Conservation (phyloP, 2,113 vertebrate species). For the Damaliscus lunatus region DNA sequence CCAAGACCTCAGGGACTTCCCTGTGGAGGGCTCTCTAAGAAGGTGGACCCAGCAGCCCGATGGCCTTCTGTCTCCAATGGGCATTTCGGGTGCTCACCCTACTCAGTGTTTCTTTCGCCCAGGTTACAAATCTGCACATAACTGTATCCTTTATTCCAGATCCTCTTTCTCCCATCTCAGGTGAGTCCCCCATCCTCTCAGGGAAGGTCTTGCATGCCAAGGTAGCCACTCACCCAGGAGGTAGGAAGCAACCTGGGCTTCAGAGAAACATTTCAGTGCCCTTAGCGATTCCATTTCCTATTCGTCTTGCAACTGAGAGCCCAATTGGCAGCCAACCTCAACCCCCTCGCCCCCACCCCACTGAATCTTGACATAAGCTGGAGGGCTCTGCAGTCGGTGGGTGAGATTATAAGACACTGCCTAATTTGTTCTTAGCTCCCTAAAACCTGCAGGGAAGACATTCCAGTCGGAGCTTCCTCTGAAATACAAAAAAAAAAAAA, state of each 20-base stretch:
- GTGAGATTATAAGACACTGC: neutral
- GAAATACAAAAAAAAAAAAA: slow-evolving; percentile 43
- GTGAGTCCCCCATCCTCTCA: neutral
- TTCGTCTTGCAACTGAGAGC: neutral
- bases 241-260: neutral
- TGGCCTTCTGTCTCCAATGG: accelerated
- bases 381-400: neutral
- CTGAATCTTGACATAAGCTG: neutral
- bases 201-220: neutral
- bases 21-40: neutral
- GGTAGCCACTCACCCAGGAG: neutral
- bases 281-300: neutral
- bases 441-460: slow-evolving; percentile 20
- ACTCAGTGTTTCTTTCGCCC: no score
- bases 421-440: slow-evolving; percentile 50
- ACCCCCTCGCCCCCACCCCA: neutral
- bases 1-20: neutral
- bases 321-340: neutral
- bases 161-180: neutral
- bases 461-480: neutral
- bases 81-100: no score
- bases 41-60: neutral
- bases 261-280: neutral
- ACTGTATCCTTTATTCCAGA: neutral
- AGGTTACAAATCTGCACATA: neutral